Evolutionary conservation across 2,797 vertebrate species (phyloP), one percentile per base, ranked within the genome.

Genomic region (Cottoperca gobio): DNA sequence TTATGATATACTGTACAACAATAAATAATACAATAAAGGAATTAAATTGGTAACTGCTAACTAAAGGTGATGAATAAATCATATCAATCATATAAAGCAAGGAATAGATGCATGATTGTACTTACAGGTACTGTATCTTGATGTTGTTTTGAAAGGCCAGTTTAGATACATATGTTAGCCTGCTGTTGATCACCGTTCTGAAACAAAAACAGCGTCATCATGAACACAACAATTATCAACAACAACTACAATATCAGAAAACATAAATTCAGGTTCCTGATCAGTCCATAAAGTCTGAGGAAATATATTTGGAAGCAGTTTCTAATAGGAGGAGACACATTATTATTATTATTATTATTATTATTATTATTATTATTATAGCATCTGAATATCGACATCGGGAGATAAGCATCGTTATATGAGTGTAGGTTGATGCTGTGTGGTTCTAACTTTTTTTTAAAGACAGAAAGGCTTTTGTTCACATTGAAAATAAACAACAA

Each of bases 121-220:
- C 97, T 97, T 89, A 99, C 98, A 99, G 94, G 82, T 98, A 97
- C 68, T 97, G 97, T 62, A 99, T 92, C 70, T 97, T 97, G 79
- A 90, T 59, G 49, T 97, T 99, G 93, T 95, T 97, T 81, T 95
- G 92, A 94, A 99, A 99, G 50, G 97, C 97, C 78, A 96, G 95
- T 84, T 93, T 95, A 26, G 97, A 97, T 58, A 99, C 95, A 31
- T 96, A 96, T 53, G 93, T 97, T 81, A 99, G 95, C 78, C 95
- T 95, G 26, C 97, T 98, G 94, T 96, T 96, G 90, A 96, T 96
- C 90, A 99, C 96, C 0, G 98, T 98, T 92, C 98, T 99, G 89
- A 58, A 33, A 90, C 85, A 88, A 91, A 73, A 49, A n/a, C 19
- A 76, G 37, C 12, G 59, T 11, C 9, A 11, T 45, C 63, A 21